Base-by-base conservation (phyloP, 2,888 invertebrate species). In the Rotaria socialis region DNA sequence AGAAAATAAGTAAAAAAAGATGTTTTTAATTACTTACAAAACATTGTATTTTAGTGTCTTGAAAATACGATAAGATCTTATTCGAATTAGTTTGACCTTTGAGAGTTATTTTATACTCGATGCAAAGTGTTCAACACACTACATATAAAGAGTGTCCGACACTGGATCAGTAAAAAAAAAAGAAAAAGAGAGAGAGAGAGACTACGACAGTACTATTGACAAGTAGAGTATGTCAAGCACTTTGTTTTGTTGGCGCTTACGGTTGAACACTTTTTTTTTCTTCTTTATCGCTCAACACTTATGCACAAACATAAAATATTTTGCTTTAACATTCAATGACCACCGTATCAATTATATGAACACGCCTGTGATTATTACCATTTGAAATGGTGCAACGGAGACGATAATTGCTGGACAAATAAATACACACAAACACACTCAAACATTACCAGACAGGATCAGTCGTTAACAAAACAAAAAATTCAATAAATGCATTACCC, bases 401-500 rank as follows among this genome's bases (percentile, higher is more conserved):
- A 60, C 58, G 58, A 60, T 60, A 60, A 60, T 60, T 60, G 58
- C n/a, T 27, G 58, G 58, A 60, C 58, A 60, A 60, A 60, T 60
- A 60, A 60, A 60, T 60, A 27, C 27, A 58, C 24, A 58, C 10
- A 60, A 11, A 60, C n/a, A 60, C 58, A 60, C n/a, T 60, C 58
- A 60, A 60, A 60, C 27, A 60, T 27, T 27, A n/a, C 58, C 58
- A 60, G 58, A 60, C 58, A 60, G 58, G 58, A 60, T 60, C 58
- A 60, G 58, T 60, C n/a, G n/a, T 60, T 27, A 60, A 60, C 58
- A 60, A 60, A 60, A 60, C 58, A 60, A 60, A 60, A 47, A 60
- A 24, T 60, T 60, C 58, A 60, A 60, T 60, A 60, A 60, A 27
- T 60, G 14, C 58, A 60, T 60, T 60, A 60, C 27, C 11, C 7